phyloP scores from a whole-genome alignment of 2,888 invertebrate genomes.

The Eupeodes latifasciatus region DNA sequence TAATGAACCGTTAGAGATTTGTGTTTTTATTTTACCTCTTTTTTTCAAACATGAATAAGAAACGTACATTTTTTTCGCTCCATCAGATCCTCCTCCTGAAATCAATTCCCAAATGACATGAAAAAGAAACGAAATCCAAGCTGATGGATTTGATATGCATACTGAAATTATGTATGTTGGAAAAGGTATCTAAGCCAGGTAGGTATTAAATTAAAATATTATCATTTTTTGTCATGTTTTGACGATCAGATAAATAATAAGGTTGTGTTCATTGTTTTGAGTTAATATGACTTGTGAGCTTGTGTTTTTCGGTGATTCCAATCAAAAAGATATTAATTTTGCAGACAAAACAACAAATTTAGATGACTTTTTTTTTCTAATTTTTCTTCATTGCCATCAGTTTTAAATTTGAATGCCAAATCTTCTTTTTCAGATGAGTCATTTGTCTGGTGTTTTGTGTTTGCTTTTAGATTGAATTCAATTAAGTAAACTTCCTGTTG shows the following conservation, averaged over 20 bases:
- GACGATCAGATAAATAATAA: background rate
- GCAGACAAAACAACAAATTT: background rate
- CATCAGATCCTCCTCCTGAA: background rate
- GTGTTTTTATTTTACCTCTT: too few species aligned
- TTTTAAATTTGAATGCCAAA: background rate
- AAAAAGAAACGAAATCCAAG: background rate
- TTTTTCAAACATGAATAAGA: too few species aligned
- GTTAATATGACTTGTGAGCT: background rate
- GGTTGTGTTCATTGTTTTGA: background rate
- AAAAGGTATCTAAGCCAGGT: background rate
- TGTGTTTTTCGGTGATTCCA: slow-evolving; percentile 9
- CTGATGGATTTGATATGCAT: background rate
- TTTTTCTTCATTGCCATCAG: background rate
- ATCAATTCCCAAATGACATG: background rate
- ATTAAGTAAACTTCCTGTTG: slow-evolving; percentile 22
- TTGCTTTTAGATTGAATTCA: slow-evolving; percentile 9
- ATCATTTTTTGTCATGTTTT: slow-evolving; percentile 6
- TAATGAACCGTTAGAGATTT: too few species aligned
- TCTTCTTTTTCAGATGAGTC: background rate
- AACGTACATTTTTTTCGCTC: too few species aligned
- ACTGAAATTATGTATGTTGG: too few species aligned
- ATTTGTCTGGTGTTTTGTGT: background rate
- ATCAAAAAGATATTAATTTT: slow-evolving; percentile 10
- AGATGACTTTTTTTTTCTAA: background rate
- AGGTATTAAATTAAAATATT: background rate